phyloP scores from a whole-genome alignment of 1,140 invertebrate species.

The Drosophila burlai region DNA sequence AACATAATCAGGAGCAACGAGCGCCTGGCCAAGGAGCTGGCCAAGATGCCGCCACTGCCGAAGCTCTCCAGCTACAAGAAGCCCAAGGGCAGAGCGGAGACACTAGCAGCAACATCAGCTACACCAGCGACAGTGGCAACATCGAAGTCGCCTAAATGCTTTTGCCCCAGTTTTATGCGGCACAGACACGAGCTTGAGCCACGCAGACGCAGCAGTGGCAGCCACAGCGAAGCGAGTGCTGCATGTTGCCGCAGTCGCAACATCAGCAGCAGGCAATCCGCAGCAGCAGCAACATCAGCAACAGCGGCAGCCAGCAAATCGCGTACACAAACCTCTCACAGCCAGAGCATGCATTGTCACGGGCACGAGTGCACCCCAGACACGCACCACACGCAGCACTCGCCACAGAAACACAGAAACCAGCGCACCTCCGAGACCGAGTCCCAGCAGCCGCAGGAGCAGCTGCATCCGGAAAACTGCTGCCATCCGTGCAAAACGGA shows the following conservation, averaged over 20 bases:
- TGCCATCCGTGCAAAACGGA: constrained; percentile 72
- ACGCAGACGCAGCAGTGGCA: constrained; percentile 42
- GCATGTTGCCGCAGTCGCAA: constrained; percentile 50
- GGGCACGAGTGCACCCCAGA: constrained; percentile 63
- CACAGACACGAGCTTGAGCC: constrained; percentile 65
- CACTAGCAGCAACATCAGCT: constrained; percentile 19
- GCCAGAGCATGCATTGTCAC: constrained; percentile 67
- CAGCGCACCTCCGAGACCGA: constrained; percentile 36
- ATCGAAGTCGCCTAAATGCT: constrained; percentile 55
- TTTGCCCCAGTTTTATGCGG: constrained; percentile 76
- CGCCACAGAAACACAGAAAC: constrained; percentile 22
- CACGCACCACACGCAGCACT: constrained; percentile 54
- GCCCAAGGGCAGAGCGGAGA: constrained; percentile 18
- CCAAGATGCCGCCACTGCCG: constrained; percentile 79
- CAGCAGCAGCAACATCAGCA: constrained; percentile 26
- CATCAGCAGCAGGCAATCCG: constrained; percentile 12
- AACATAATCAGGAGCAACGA: constrained; percentile 80
- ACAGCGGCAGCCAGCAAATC: constrained; percentile 33
- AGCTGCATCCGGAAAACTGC: constrained; percentile 41
- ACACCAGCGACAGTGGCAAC: constrained; percentile 24
- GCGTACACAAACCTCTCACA: constrained; percentile 69
- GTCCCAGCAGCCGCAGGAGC: constrained; percentile 23
- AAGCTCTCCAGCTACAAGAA: constrained; percentile 59
- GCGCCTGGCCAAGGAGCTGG: constrained; percentile 68
- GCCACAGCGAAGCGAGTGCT: constrained; percentile 22